phyloP scores from a whole-genome alignment of 2,888 invertebrate genomes.

The Agrochola lota region DNA sequence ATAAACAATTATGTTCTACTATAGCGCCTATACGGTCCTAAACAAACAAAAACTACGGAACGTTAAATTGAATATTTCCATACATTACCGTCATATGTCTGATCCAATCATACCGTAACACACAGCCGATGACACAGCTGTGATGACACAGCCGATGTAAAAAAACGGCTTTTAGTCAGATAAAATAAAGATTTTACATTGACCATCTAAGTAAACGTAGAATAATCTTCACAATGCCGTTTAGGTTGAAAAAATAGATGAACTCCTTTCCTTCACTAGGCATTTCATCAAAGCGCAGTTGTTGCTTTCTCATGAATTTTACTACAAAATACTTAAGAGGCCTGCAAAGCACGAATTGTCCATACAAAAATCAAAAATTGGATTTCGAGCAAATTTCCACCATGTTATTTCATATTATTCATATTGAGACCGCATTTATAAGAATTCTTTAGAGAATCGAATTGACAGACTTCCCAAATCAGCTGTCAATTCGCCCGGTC shows the following conservation, averaged over 20 bases:
- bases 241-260: not conserved
- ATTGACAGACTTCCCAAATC: not conserved
- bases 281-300: not conserved
- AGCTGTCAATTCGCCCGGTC: not conserved
- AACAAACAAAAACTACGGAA: slow-evolving; percentile 49
- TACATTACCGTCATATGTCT: slow-evolving; percentile 26
- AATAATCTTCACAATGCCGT: slow-evolving; percentile 5
- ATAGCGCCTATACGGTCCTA: slow-evolving; percentile 50
- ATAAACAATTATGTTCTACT: slow-evolving; percentile 49
- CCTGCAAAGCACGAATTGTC: no score
- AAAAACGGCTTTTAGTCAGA: slow-evolving; percentile 1
- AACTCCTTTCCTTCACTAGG: not conserved
- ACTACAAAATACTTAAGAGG: not conserved
- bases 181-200: slow-evolving; percentile 8
- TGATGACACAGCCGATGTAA: not conserved
- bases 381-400: no score
- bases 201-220: slow-evolving; percentile 3
- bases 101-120: slow-evolving; percentile 37
- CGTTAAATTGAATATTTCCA: slow-evolving; percentile 43
- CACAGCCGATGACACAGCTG: no score
- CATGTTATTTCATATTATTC: no score
- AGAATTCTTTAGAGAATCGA: not conserved
- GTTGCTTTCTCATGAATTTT: not conserved
- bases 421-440: no score
- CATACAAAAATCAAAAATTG: no score